A percentile compares a stretch with the other conserved stretches of the same genome.
Conservation (phyloP, 2,888 invertebrate species). For the Blomia tropicalis region DNA sequence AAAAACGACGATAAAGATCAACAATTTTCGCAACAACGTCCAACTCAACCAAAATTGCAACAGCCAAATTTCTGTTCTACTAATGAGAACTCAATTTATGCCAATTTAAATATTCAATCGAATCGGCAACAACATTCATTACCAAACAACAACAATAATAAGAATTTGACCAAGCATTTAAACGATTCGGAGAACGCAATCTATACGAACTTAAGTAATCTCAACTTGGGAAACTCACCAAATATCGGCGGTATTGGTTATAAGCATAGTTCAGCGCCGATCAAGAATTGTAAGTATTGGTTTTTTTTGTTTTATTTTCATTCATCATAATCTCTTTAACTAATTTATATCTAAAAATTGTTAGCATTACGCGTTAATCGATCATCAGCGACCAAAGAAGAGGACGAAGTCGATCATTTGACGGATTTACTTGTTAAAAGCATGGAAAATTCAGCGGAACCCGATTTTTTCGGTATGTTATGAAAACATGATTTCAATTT, state of each 20-base stretch:
- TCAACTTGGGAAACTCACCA: not conserved
- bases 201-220: not conserved
- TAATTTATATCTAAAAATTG: too few species aligned
- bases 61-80: too few species aligned
- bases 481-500: not conserved
- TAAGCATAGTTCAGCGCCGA: not conserved
- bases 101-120: not conserved
- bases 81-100: not conserved
- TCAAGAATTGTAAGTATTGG: not conserved
- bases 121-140: not conserved
- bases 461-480: constrained; percentile 48
- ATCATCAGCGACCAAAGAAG: constrained; percentile 39
- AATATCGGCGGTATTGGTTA: not conserved
- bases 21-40: not conserved
- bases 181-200: not conserved
- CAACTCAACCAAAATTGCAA: too few species aligned
- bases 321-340: not conserved
- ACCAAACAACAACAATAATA: not conserved
- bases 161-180: not conserved
- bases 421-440: constrained; percentile 75
- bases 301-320: not conserved
- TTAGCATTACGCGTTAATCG: constrained; percentile 5
- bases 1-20: too few species aligned
- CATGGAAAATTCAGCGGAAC: constrained; percentile 53
- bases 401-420: constrained; percentile 70